Conservation (phyloP, 2,797 vertebrate species). For the Channa striata region DNA sequence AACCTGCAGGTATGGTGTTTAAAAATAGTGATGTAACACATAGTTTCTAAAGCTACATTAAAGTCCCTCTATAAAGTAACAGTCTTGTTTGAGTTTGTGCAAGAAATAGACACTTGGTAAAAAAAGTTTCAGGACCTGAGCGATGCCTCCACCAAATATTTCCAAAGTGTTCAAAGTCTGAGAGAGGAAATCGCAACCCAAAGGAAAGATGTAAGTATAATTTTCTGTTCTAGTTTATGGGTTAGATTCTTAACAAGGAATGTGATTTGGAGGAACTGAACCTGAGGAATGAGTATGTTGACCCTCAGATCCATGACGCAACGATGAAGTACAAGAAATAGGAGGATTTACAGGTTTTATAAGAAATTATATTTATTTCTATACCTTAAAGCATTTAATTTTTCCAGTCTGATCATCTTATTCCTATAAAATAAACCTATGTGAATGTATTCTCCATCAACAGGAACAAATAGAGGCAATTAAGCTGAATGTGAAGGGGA, state of each 20-base stretch:
- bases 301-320: constrained; percentile 75
- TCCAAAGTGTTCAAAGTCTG: constrained; percentile 80
- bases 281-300: constrained; percentile 79
- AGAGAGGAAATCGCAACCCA: constrained; percentile 78
- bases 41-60: too few species aligned
- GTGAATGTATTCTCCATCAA: constrained; percentile 8
- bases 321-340: constrained; percentile 68
- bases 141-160: constrained; percentile 81
- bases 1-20: constrained; percentile 87
- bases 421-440: background rate
- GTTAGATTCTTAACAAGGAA: constrained; percentile 82
- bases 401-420: background rate
- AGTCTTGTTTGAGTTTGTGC: background rate
- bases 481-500: constrained; percentile 79
- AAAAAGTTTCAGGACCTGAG: constrained; percentile 88
- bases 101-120: constrained; percentile 87
- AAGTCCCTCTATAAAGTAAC: background rate
- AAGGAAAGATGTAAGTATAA: constrained; percentile 86
- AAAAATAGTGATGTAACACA: background rate
- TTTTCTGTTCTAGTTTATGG: background rate
- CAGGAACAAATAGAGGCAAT: constrained; percentile 76
- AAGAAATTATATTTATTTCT: background rate
- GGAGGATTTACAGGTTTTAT: constrained; percentile 68
- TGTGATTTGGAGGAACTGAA: constrained; percentile 79
- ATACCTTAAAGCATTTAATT: background rate